Percentiles rank a stretch among this genome's conserved stretches.
These are phyloP conservation scores for Carassius gibelio DNA, from an alignment of 2,113 vertebrate genomes.

Conservation along the genomic window DNA sequence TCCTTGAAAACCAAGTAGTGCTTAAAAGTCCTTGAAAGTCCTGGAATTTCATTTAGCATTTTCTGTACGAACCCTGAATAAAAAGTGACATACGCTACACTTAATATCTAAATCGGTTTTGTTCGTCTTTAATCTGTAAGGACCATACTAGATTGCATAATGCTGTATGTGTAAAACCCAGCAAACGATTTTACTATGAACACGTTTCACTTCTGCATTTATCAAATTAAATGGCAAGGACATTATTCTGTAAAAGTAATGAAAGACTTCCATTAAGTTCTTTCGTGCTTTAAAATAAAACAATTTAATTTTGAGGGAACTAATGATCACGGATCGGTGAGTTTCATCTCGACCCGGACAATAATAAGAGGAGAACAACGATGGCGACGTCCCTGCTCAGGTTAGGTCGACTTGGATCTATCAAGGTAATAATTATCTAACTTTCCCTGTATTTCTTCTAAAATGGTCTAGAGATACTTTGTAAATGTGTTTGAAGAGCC, in stretches of 20 bases:
- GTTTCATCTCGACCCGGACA: conserved; percentile 57
- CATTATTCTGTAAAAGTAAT: neutral
- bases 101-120: neutral
- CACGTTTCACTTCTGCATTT: neutral
- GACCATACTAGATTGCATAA: neutral
- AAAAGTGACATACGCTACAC: neutral
- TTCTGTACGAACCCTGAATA: no score
- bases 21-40: no score
- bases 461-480: neutral
- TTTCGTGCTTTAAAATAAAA: neutral
- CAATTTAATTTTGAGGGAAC: neutral
- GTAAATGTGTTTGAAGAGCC: neutral
- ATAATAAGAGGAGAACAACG: conserved; percentile 58
- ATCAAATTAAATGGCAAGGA: neutral
- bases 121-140: neutral
- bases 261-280: neutral
- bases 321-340: no score
- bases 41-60: no score
- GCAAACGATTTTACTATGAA: neutral
- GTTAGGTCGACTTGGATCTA: conserved; percentile 65
- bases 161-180: neutral
- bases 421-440: conserved; percentile 70
- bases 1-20: no score
- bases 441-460: accelerated
- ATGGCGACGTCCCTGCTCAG: conserved; percentile 74